phyloP scores from a whole-genome alignment of 1,140 invertebrate species.

The Bilobella aurantiaca region DNA sequence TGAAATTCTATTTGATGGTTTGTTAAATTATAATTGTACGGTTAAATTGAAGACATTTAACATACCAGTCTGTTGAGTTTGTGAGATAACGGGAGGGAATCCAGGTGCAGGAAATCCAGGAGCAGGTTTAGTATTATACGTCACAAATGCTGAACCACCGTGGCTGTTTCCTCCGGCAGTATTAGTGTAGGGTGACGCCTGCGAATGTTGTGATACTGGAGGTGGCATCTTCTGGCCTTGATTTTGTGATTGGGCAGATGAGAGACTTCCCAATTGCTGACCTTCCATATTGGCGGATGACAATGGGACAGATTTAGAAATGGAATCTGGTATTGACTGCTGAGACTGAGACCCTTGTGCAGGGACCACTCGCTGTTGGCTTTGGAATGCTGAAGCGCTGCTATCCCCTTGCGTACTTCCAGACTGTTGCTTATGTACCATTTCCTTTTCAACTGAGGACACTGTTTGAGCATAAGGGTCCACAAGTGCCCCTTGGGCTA shows the following conservation, averaged over 20 bases:
- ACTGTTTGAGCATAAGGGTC: slow-evolving; percentile 16
- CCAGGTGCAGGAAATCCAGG: slow-evolving; percentile 34
- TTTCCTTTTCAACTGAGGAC: slow-evolving; percentile 22
- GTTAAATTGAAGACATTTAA: neutral
- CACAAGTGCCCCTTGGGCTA: slow-evolving; percentile 4
- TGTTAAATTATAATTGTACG: neutral
- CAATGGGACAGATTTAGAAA: slow-evolving; percentile 11
- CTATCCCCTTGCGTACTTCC: slow-evolving; percentile 10
- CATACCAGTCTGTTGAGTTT: slow-evolving; percentile 2
- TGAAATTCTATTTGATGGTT: neutral
- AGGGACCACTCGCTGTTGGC: slow-evolving; percentile 11
- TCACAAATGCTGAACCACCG: slow-evolving; percentile 31
- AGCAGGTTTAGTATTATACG: slow-evolving; percentile 24
- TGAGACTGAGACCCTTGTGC: slow-evolving; percentile 11
- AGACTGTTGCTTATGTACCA: slow-evolving; percentile 14
- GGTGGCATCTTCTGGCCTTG: slow-evolving; percentile 14
- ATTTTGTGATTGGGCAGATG: slow-evolving; percentile 16
- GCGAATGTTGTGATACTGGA: neutral
- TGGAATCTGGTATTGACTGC: neutral
- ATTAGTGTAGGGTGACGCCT: slow-evolving; percentile 22
- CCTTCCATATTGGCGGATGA: slow-evolving; percentile 21
- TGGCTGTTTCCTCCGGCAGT: neutral
- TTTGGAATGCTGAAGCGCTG: slow-evolving; percentile 28
- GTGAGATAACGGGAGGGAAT: slow-evolving; percentile 24
- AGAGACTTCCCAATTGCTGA: slow-evolving; percentile 1